Conservation (phyloP, 2,113 vertebrate species). For the Pteronura brasiliensis region DNA sequence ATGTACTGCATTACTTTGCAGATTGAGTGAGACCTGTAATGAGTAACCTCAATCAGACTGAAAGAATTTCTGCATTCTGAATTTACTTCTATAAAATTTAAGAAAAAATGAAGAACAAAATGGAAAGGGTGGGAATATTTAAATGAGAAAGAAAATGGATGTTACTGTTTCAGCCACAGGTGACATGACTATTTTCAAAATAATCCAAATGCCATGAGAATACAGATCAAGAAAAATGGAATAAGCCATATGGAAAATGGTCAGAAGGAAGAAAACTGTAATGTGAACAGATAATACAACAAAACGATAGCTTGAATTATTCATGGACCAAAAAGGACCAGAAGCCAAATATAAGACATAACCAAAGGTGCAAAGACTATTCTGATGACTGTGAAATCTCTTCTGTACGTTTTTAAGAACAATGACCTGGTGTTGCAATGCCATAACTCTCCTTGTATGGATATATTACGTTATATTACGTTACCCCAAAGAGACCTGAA, state of each 20-base stretch:
- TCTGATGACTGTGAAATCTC: background rate
- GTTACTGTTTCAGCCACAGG: background rate
- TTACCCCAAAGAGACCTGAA: background rate
- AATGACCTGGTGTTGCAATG: background rate
- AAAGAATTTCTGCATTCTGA: constrained; percentile 1
- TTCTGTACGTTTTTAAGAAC: background rate
- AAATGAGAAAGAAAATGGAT: background rate
- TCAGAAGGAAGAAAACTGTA: background rate
- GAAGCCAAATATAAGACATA: background rate
- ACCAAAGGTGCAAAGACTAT: background rate
- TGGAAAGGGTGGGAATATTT: background rate
- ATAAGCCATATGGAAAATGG: background rate
- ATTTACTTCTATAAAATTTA: background rate
- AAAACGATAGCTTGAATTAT: background rate
- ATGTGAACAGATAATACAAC: background rate
- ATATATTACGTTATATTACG: background rate
- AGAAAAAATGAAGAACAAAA: background rate
- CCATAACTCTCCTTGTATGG: background rate
- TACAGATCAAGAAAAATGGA: constrained; percentile 23
- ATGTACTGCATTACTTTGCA: constrained; percentile 21
- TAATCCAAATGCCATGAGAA: background rate
- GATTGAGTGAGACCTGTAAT: constrained; percentile 44
- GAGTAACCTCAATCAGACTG: constrained; percentile 37
- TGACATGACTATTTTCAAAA: constrained; percentile 26
- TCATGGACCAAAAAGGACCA: background rate